A percentile compares a stretch with the other conserved stretches of the same genome.
Evolutionary conservation across 2,113 vertebrate species (phyloP).

Genomic region (Cephalopterus ornatus): DNA sequence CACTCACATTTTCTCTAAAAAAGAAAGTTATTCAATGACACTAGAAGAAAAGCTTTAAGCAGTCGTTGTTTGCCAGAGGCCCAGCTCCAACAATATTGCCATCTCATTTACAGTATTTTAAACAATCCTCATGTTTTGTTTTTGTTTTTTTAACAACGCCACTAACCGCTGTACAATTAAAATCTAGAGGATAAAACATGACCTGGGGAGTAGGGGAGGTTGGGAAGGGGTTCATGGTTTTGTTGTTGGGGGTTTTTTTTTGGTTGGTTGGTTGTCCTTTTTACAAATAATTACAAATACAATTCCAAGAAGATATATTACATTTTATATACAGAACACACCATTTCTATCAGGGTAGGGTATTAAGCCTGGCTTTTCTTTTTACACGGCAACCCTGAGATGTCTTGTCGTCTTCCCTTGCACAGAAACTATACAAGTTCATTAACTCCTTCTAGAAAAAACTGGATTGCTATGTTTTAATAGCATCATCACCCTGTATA

Average conservation of each 20-base stretch:
- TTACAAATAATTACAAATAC: slow-evolving; percentile 83
- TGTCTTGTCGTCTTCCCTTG: slow-evolving; percentile 54
- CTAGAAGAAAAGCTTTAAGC: slow-evolving; percentile 67
- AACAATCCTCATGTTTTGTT: slow-evolving; percentile 49
- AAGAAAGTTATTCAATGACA: slow-evolving; percentile 41
- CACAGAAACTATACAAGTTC: slow-evolving; percentile 57
- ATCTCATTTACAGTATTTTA: slow-evolving; percentile 75
- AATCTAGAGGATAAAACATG: slow-evolving; percentile 74
- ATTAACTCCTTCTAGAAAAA: slow-evolving; percentile 60
- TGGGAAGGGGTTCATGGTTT: background rate
- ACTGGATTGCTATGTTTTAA: slow-evolving; percentile 61
- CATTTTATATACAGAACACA: slow-evolving; percentile 73
- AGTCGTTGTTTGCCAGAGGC: slow-evolving; percentile 71
- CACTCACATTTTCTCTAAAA: slow-evolving; percentile 61
- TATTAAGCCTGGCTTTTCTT: slow-evolving; percentile 62
- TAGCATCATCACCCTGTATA: slow-evolving; percentile 51
- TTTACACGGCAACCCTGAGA: slow-evolving; percentile 67
- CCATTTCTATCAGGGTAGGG: slow-evolving; percentile 63
- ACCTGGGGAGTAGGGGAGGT: background rate
- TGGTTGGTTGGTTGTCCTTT: slow-evolving; percentile 55
- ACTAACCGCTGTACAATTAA: slow-evolving; percentile 77
- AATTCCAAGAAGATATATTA: slow-evolving; percentile 71
- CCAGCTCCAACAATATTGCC: slow-evolving; percentile 77
- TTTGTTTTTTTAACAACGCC: slow-evolving; percentile 64
- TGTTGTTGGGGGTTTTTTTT: background rate